Percentiles rank a stretch among this genome's conserved stretches.
Conservation (phyloP, 2,113 vertebrate species). For the Gymnocephalus cernua region DNA sequence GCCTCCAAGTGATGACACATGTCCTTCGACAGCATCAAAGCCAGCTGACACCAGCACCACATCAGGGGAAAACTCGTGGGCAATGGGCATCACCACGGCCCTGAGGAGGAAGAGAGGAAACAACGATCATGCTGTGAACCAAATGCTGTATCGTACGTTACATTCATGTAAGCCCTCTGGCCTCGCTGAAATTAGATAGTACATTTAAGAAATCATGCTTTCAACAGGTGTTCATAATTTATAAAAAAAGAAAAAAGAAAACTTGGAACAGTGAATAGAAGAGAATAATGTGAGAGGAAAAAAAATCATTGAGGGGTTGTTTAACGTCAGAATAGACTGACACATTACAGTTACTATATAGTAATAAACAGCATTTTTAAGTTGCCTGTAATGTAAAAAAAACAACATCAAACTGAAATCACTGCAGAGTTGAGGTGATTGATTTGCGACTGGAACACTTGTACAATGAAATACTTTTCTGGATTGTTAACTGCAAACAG, state of each 20-base stretch:
- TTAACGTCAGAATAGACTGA: slow-evolving; percentile 22
- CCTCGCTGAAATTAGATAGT: slow-evolving; percentile 22
- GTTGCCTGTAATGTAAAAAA: slow-evolving; percentile 27
- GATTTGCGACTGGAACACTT: slow-evolving; percentile 29
- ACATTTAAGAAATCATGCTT: slow-evolving; percentile 29
- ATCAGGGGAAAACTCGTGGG: slow-evolving; percentile 92
- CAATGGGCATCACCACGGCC: slow-evolving; percentile 95
- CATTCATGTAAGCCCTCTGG: slow-evolving; percentile 26
- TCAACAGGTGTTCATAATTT: slow-evolving; percentile 66
- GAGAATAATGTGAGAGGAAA: slow-evolving; percentile 17
- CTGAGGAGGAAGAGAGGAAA: slow-evolving; percentile 74
- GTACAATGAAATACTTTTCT: slow-evolving; percentile 29
- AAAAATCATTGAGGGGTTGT: slow-evolving; percentile 31
- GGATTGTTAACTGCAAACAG: slow-evolving; percentile 55
- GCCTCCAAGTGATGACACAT: slow-evolving; percentile 88
- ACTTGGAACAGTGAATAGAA: slow-evolving; percentile 20
- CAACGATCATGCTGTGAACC: slow-evolving; percentile 10
- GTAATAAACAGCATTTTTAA: slow-evolving; percentile 6
- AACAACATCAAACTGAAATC: slow-evolving; percentile 7
- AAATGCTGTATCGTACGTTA: background rate
- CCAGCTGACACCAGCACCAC: slow-evolving; percentile 94
- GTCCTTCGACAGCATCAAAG: slow-evolving; percentile 93
- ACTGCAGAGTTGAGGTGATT: slow-evolving; percentile 6
- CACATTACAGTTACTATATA: slow-evolving; percentile 22
- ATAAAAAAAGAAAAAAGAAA: slow-evolving; percentile 17